phyloP scores from a whole-genome alignment of 2,888 invertebrate species.

The Proisotoma minuta region DNA sequence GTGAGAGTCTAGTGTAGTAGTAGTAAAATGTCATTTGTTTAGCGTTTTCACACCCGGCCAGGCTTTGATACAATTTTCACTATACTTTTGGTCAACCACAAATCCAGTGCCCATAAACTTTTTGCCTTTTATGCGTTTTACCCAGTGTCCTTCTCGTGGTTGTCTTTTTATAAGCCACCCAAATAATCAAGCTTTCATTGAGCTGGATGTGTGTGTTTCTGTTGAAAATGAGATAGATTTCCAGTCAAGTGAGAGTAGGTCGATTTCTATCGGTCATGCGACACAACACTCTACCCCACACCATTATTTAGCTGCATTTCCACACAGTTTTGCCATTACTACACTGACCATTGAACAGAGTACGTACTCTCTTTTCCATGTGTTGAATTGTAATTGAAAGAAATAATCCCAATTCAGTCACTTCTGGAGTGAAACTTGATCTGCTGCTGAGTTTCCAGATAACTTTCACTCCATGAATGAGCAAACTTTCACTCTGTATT shows the following conservation, averaged over 20 bases:
- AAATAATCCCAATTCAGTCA: background rate
- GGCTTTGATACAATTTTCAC: background rate
- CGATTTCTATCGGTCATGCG: background rate
- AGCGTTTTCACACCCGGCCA: background rate
- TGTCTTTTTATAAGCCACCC: background rate
- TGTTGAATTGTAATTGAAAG: constrained; percentile 4
- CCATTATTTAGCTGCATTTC: no score
- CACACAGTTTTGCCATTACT: no score
- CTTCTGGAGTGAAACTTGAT: no score
- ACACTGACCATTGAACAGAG: no score
- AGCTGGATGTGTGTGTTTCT: background rate
- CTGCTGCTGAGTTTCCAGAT: no score
- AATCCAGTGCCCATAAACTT: background rate
- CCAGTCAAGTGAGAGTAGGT: background rate
- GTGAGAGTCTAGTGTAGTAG: no score
- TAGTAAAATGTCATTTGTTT: no score
- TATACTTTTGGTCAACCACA: background rate
- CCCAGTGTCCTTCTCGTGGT: background rate
- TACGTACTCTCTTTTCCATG: no score
- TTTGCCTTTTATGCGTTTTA: background rate
- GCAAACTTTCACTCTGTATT: no score
- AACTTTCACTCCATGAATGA: no score
- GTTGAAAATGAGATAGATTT: background rate
- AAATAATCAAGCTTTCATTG: background rate
- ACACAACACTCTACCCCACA: no score